Evolutionary conservation across 2,888 invertebrate species (phyloP), one percentile per base, ranked within the genome.

Genomic region (Pasiphila rectangulata): DNA sequence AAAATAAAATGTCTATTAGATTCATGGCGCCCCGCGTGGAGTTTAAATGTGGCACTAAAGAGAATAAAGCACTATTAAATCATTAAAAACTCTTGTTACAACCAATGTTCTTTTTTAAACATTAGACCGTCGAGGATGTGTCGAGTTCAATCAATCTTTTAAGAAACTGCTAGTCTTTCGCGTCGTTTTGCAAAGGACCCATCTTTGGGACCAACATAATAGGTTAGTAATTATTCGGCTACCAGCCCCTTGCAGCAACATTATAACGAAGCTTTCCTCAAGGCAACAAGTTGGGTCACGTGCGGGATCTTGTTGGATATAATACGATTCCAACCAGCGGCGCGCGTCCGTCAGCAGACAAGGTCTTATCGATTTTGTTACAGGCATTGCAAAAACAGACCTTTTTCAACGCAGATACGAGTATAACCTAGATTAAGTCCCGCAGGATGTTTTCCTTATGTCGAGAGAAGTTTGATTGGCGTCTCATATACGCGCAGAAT

Each of bases 201-300:
- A 13, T 7, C 23, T 19, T 13, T 30, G 35, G 38, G 36, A 49
- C 54, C 43, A 49, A 54, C 41, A 59, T 54, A 51, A 50, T 52
- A 53, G 64, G 56, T 56, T 54, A 51, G 60, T 45, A 53, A 57
- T 61, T 63, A 69, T 61, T 60, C 46, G 43, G 53, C 55, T 49
- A 57, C 57, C 55, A 48, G 51, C 56, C 41, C 52, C 54, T 47
- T 48, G 46, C 61, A 59, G 40, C 52, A 46, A 51, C 55, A 47
- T 63, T 56, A 65, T 61, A 64, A 54, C 35, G 59, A 63, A 68
- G 61, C 63, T 59, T 34, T 48, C 45, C 67, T 67, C 65, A 64
- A 72, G 79, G 87, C 86, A 87, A 88, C 87, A 87, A 87, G 87
- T 87, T 79, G 82, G 72, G 81, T 85, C 87, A 87, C 86, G 87